Base-by-base conservation (phyloP, 1,140 invertebrate genomes). In the Sipha flava region DNA sequence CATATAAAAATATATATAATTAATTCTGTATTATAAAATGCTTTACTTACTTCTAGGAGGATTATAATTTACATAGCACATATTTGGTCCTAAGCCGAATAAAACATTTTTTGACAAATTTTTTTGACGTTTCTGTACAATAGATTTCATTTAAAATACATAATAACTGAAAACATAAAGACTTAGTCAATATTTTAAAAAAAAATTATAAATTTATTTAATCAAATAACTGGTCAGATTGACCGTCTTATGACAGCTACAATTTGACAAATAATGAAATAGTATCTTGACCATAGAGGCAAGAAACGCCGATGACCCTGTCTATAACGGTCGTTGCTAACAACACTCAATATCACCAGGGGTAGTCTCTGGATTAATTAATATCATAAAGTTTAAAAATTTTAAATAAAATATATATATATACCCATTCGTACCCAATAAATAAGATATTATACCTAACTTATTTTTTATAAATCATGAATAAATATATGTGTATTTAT, bases 31-130 rank as follows among this genome's bases (percentile, higher is more conserved):
- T 18, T 26, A 34, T 34, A 31, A 16, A 23, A 54, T 75, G 26
- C n/a, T 75, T 16, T 34, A 43, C 47, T 54, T 77, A 77, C 73
- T 23, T 16, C 73, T 77, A 12, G 73, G 73, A 40, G 29, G 21
- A 12, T 77, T 77, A 77, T 54, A 77, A 57, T 77, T 77, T 12
- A 77, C 21, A 40, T 59, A 77, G 7, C 73, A 77, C 73, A 77
- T 77, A 29, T 54, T 77, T 40, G 73, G 73, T 23, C 73, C 73
- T n/a, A 77, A 77, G 2, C 73, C 73, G 16, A 77, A 77, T 43
- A 37, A n/a, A n/a, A 43, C 34, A 37, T 47, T 54, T 59, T 77
- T 77, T 54, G 1, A 6, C 1, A 59, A 1, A 59, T 59, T 77
- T 40, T 59, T 77, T 57, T 23, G n/a, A 77, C 34, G 2, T 47